Conservation (phyloP, 2,888 invertebrate genomes). For the Anagyrus pseudococci region DNA sequence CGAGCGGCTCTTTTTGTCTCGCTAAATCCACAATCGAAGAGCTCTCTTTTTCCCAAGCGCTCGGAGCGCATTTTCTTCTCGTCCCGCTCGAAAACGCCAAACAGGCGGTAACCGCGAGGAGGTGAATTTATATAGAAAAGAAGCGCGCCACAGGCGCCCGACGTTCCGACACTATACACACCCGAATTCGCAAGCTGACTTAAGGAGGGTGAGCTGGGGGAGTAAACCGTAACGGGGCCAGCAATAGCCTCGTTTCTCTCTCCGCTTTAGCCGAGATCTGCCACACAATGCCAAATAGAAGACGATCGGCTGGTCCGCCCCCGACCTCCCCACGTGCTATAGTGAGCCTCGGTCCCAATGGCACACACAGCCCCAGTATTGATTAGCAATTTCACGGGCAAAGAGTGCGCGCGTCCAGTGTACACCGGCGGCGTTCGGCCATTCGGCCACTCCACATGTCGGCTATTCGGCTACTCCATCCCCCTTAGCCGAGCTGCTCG, state of each 20-base stretch:
- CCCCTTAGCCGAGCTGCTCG: background rate
- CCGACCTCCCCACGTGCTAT: background rate
- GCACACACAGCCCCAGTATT: constrained; percentile 36
- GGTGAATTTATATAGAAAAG: constrained; percentile 28
- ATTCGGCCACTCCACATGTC: constrained; percentile 30
- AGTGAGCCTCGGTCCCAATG: no score
- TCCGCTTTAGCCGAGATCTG: background rate
- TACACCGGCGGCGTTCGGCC: background rate
- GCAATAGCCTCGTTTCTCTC: background rate
- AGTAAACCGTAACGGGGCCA: background rate
- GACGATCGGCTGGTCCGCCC: background rate
- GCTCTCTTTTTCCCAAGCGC: background rate
- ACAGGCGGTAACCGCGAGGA: constrained; percentile 36
- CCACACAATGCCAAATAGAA: background rate
- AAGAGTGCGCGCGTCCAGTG: constrained; percentile 13
- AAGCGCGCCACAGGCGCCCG: background rate
- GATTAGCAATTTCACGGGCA: constrained; percentile 43
- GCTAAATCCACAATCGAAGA: constrained; percentile 14
- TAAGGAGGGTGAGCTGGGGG: background rate
- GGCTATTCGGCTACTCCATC: constrained; percentile 18
- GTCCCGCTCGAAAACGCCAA: constrained; percentile 11
- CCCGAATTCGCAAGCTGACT: no score
- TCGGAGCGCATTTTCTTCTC: no score
- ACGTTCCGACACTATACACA: background rate
- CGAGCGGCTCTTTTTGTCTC: constrained; percentile 16